Conservation (phyloP, 2,888 invertebrate species). For the Lycocerus yunnanus region DNA sequence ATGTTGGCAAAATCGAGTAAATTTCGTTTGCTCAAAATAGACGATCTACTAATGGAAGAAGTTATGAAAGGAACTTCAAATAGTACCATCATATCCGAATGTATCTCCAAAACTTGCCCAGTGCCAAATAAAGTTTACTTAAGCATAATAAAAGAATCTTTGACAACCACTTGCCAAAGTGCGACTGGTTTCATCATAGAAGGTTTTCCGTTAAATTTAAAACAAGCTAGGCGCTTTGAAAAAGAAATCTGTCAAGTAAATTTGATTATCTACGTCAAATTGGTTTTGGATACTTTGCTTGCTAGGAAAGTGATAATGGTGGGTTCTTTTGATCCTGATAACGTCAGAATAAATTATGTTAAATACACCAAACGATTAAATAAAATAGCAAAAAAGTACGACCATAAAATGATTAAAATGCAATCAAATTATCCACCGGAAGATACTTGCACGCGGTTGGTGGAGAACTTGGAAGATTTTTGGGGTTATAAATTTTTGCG, state of each 20-base stretch:
- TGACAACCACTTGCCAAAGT: conserved; percentile 22
- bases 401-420: conserved; percentile 22
- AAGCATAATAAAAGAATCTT: conserved; percentile 32
- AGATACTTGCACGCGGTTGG: conserved; percentile 30
- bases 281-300: conserved; percentile 31
- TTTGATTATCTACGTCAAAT: conserved; percentile 34
- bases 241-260: conserved; percentile 38
- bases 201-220: conserved; percentile 39
- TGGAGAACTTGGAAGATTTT: conserved; percentile 37
- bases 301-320: conserved; percentile 11
- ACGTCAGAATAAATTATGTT: conserved; percentile 20
- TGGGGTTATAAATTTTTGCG: conserved; percentile 39
- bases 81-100: conserved; percentile 28
- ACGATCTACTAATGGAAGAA: conserved; percentile 33
- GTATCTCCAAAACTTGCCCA: conserved; percentile 20
- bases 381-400: conserved; percentile 12
- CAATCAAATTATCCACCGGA: conserved; percentile 36
- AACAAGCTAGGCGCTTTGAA: conserved; percentile 40
- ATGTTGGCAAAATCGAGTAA: conserved; percentile 35
- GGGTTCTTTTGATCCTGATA: conserved; percentile 15
- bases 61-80: conserved; percentile 27
- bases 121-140: conserved; percentile 35
- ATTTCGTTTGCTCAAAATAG: conserved; percentile 33
- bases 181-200: conserved; percentile 38
- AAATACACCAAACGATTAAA: conserved; percentile 6